Conservation (phyloP, 2,888 invertebrate genomes). For the Pheosia tremula region DNA sequence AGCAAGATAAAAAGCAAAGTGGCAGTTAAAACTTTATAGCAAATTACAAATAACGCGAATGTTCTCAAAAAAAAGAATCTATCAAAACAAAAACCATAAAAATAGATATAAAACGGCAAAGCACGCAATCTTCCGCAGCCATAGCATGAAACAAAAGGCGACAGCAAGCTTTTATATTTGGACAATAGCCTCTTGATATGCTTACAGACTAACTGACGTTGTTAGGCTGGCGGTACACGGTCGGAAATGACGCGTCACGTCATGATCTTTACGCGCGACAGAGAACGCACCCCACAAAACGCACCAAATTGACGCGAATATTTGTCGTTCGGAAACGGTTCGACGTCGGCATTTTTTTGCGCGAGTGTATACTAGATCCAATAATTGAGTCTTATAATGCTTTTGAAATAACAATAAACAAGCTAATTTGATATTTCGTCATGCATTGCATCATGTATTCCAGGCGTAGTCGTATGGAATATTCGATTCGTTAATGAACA, state of each 20-base stretch:
- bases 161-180: slow-evolving; percentile 58
- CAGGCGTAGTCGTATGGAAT: too few species aligned
- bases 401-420: too few species aligned
- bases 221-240: slow-evolving; percentile 45
- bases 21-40: too few species aligned
- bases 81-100: slow-evolving; percentile 14
- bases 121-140: slow-evolving; percentile 39
- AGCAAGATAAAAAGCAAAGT: too few species aligned
- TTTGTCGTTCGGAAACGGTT: slow-evolving; percentile 7
- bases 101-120: slow-evolving; percentile 25
- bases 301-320: slow-evolving; percentile 15
- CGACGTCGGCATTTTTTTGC: not conserved
- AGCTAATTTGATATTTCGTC: too few species aligned
- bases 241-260: slow-evolving; percentile 70
- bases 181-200: slow-evolving; percentile 60
- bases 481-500: too few species aligned
- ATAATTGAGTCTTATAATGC: too few species aligned
- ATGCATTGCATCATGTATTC: too few species aligned
- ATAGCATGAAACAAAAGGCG: slow-evolving; percentile 50
- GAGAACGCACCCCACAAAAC: slow-evolving; percentile 27
- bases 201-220: slow-evolving; percentile 54
- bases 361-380: not conserved
- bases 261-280: slow-evolving; percentile 47
- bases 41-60: too few species aligned
- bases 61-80: slow-evolving; percentile 5